Base-by-base conservation (phyloP, 2,113 vertebrate genomes). In the Equus quagga region DNA sequence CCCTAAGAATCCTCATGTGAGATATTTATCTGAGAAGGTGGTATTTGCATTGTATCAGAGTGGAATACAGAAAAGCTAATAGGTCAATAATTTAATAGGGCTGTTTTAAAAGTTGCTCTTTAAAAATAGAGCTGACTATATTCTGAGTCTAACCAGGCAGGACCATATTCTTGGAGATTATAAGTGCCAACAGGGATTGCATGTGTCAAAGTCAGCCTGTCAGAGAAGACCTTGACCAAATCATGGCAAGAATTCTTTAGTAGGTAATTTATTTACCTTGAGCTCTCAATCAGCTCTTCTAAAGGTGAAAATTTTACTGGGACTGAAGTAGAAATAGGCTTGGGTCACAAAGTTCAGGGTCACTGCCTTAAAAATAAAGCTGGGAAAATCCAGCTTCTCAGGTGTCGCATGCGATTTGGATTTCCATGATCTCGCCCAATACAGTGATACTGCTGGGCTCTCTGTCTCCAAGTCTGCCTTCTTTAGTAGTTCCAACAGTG, bases 91-190 rank as follows among this genome's bases (percentile, higher is more conserved):
- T 80, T 95, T 62, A 84, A 56, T 56, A 17, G 64, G 33, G 33
- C 6, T 78, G 10, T 46, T 89, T 89, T 75, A 84, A 91, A 24
- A 67, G 12, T 88, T 83, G 14, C 28, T 95, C 24, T 96, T 96
- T 67, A 75, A 85, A 85, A 89, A 75, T 69, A 28, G 21, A 26
- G 46, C 60, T 72, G 36, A 51, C 36, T 94, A 6, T 67, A 67
- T 73, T 58, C 72, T 80, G 49, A 92, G 41, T 67, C 49, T 60
- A 92, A 51, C 23, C 33, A 64, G 88, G 31, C 56, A 89, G 28
- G 51, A 72, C n/a, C 18, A 65, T n/a, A 44, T 56, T 92, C 58
- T 84, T 49, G 31, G 41, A 84, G 23, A 26, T 79, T 28, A 28
- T 44, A 41, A 84, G 15, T 69, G 69, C 21, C 65, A 60, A 26